phyloP scores from a whole-genome alignment of 2,888 invertebrate species.

The Sylvicola cinctus region DNA sequence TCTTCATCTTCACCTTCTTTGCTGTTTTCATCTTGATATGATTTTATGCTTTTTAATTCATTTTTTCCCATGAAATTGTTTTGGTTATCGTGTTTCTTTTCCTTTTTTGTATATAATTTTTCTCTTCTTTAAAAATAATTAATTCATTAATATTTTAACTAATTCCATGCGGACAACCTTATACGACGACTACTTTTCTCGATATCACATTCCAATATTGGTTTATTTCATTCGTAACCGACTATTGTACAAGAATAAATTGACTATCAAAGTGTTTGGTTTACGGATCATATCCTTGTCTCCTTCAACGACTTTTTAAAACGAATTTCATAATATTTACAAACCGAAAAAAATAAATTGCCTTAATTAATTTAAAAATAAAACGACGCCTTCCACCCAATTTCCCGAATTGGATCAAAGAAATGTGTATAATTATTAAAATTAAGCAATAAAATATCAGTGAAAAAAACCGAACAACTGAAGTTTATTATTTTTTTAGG shows the following conservation, averaged over 20 bases:
- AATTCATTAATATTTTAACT: no score
- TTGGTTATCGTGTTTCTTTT: neutral
- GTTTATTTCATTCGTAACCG: conserved; percentile 1
- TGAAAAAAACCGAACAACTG: no score
- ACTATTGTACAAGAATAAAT: neutral
- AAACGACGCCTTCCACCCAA: neutral
- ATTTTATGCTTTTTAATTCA: neutral
- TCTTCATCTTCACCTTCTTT: no score
- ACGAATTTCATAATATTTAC: no score
- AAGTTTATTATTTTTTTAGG: no score
- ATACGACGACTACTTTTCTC: conserved; percentile 20
- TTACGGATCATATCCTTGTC: neutral
- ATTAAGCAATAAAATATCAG: no score
- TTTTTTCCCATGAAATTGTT: neutral
- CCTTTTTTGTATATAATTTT: neutral
- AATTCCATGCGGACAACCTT: conserved; percentile 3
- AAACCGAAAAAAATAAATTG: no score
- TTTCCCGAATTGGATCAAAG: no score
- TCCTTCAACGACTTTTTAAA: no score
- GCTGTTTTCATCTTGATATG: no score
- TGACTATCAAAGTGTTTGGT: neutral
- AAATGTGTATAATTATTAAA: no score
- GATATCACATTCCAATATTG: conserved; percentile 25
- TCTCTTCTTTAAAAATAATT: neutral
- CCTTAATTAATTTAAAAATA: neutral